Evolutionary conservation across 2,888 invertebrate species (phyloP).

Genomic region (Euproctis similis): DNA sequence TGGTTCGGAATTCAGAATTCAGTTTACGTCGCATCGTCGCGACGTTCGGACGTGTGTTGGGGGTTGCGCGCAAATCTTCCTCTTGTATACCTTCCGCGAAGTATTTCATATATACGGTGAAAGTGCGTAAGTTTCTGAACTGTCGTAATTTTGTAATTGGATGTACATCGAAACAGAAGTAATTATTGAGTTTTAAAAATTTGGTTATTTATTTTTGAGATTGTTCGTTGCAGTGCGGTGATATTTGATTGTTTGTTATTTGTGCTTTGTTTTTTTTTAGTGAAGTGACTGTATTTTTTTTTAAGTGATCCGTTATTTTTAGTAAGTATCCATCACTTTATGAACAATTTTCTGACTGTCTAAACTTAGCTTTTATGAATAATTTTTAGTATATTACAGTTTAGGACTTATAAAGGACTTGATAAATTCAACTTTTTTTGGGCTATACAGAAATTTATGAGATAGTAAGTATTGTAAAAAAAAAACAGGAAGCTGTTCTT

Average conservation of each 20-base stretch:
- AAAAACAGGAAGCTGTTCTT: too few relatives aligned
- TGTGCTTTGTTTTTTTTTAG: conserved; percentile 18
- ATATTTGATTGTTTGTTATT: conserved; percentile 14
- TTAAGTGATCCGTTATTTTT: too few relatives aligned
- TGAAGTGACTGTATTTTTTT: conserved; percentile 20
- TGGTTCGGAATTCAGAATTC: conserved; percentile 26
- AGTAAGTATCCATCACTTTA: too few relatives aligned
- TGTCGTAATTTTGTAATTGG: too few relatives aligned
- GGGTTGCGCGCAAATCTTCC: conserved; percentile 25
- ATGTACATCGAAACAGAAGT: conserved; percentile 4
- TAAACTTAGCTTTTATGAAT: too few relatives aligned
- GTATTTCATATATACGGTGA: conserved; percentile 27
- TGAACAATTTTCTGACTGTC: too few relatives aligned
- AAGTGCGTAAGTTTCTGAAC: conserved; percentile 36
- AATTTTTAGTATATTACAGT: too few relatives aligned
- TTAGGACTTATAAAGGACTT: too few relatives aligned
- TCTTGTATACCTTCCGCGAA: conserved; percentile 25
- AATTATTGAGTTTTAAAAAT: conserved; percentile 9
- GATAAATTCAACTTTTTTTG: too few relatives aligned
- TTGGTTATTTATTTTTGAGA: conserved; percentile 9
- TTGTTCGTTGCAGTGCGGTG: conserved; percentile 11
- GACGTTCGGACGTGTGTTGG: conserved; percentile 34
- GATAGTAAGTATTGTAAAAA: too few relatives aligned
- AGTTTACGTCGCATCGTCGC: conserved; percentile 56
- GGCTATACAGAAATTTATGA: too few relatives aligned